A percentile compares a stretch with the other conserved stretches of the same genome.
phyloP scores from a whole-genome alignment of 2,797 vertebrate species.

The Ptychobarbus kaznakovi region DNA sequence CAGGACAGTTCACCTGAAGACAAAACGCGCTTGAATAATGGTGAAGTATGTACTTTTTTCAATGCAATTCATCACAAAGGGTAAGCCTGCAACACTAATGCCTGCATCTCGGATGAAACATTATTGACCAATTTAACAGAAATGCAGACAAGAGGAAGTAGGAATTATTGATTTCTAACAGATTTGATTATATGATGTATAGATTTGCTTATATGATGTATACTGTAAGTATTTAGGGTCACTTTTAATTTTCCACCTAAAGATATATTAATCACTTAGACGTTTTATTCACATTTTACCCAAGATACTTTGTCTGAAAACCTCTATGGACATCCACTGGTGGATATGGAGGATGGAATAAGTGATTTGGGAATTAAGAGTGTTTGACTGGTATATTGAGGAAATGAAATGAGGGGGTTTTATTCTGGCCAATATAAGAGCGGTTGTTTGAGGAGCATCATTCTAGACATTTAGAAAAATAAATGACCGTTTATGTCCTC shows the following conservation, averaged over 20 bases:
- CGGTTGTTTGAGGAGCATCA: not conserved
- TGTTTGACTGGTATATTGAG: not conserved
- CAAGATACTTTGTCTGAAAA: not conserved
- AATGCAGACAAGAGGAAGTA: not conserved
- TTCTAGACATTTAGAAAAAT: not conserved
- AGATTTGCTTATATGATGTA: conserved; percentile 2
- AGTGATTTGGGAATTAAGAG: not conserved
- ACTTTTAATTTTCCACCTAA: conserved; percentile 1
- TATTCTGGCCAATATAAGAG: not conserved
- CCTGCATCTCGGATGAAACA: not conserved
- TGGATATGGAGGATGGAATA: not conserved
- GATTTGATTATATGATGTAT: conserved; percentile 1
- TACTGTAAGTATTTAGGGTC: conserved; percentile 10
- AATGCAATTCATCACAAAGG: not conserved
- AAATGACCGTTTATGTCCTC: not conserved
- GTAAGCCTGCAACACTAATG: not conserved
- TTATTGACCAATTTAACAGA: conserved; percentile 8
- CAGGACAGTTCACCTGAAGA: not conserved
- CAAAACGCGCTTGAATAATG: not conserved
- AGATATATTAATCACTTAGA: not conserved
- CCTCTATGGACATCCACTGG: not conserved
- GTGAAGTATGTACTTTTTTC: not conserved
- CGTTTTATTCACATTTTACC: not conserved
- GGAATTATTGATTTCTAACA: conserved; percentile 11
- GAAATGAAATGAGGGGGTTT: not conserved